Base-by-base conservation (phyloP, 2,888 invertebrate genomes). In the Eupithecia insigniata region DNA sequence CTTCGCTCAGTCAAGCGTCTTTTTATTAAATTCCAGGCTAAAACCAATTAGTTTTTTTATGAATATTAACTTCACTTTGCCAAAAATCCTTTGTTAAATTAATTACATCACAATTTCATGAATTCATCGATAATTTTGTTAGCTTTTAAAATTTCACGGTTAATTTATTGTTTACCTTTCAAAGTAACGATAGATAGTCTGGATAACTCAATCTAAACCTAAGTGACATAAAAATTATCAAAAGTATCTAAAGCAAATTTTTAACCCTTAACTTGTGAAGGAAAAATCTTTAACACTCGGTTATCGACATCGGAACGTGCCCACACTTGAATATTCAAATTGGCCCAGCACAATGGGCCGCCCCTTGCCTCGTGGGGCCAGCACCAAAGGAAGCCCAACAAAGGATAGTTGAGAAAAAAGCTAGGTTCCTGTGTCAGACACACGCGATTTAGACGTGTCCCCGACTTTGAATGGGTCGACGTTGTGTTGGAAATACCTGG, bases 321-420 rank as follows among this genome's bases (percentile, higher is more conserved):
- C 86, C 85, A 87, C 87, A 87, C 90, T 91, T 90, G 89, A 89
- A 90, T 91, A 92, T 92, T 92, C 89, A 92, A 91, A 92, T 91
- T 87, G 87, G 85, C 84, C 81, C 81, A 74, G 84, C 85, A 91
- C 89, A 90, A 90, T 89, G 82, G 85, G 81, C 78, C 74, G 74
- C 74, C 79, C 78, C 75, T 76, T 80, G 73, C 80, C 80, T 79
- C 80, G 76, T 72, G 80, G 80, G 83, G 81, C 82, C 79, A 78
- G 79, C 79, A 79, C 80, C 79, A 83, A 88, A 88, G 91, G 90
- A 91, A 90, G 85, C 87, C 83, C 85, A 85, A 92, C 91, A 91
- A 93, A 90, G 88, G 88, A 84, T 82, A 79, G 82, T 82, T 78
- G 86, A 86, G 89, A 89, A 90, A 91, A 90, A 92, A 89, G 85